Evolutionary conservation across 2,888 invertebrate genomes (phyloP).

Genomic region (Rhopalosiphum nymphaeae): DNA sequence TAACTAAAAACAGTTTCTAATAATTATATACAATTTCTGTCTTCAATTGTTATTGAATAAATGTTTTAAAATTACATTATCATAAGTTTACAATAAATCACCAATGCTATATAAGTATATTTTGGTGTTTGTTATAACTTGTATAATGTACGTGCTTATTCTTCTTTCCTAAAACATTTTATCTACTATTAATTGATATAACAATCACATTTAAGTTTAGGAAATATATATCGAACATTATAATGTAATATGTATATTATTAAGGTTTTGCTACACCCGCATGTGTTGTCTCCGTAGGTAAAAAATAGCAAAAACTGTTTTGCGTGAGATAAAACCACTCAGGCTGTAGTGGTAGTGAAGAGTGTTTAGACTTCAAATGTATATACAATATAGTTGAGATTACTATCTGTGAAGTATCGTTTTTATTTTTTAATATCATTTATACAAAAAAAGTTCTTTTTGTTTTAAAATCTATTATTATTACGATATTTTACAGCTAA

Average conservation of each 20-base stretch:
- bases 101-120: background rate
- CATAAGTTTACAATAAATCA: background rate
- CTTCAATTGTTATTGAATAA: background rate
- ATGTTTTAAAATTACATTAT: background rate
- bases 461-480: too few species aligned
- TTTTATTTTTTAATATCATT: too few species aligned
- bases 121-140: background rate
- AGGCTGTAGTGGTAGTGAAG: too few species aligned
- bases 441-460: too few species aligned
- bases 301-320: too few species aligned
- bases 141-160: background rate
- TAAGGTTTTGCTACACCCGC: too few species aligned
- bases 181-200: background rate
- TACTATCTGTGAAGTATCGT: too few species aligned
- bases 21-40: background rate
- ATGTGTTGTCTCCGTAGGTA: too few species aligned
- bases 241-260: background rate
- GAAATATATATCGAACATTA: background rate
- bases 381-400: too few species aligned
- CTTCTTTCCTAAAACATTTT: conserved; percentile 6
- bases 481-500: too few species aligned
- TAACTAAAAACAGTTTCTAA: background rate
- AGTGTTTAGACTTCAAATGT: too few species aligned
- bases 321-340: too few species aligned
- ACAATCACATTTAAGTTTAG: background rate